Percentiles rank a stretch among this genome's conserved stretches.
These are phyloP conservation scores for Acridotheres tristis DNA, from an alignment of 2,797 vertebrate species.

Conservation along the genomic window DNA sequence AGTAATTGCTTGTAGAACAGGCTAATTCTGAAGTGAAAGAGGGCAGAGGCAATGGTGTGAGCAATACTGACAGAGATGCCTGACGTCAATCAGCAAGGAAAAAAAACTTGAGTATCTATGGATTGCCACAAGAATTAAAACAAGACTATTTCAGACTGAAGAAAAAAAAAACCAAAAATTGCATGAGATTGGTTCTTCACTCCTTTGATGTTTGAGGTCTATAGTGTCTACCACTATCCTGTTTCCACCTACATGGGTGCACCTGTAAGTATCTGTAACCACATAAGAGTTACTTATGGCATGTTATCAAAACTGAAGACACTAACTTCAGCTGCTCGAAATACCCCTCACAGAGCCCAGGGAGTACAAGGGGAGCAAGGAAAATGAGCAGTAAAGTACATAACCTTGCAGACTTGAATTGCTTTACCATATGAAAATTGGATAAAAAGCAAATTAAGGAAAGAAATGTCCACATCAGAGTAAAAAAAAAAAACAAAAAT, in stretches of 20 bases:
- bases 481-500: neutral
- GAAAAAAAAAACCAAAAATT: neutral
- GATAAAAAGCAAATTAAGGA: neutral
- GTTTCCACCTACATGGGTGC: neutral
- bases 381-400: neutral
- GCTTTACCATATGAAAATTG: neutral
- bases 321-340: neutral
- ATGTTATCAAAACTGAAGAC: neutral
- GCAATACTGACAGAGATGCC: slow-evolving; percentile 7
- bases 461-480: neutral
- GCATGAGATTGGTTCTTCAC: neutral
- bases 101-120: neutral
- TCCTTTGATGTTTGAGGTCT: neutral
- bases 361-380: neutral
- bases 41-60: slow-evolving; percentile 37
- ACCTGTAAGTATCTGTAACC: neutral
- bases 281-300: neutral
- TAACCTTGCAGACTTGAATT: neutral
- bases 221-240: neutral
- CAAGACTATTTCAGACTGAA: neutral
- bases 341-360: neutral
- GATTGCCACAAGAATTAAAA: neutral
- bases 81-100: slow-evolving; percentile 13
- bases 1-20: slow-evolving; percentile 22
- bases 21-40: slow-evolving; percentile 51